A percentile compares a stretch with the other conserved stretches of the same genome.
phyloP scores from a whole-genome alignment of 2,888 invertebrate genomes.

The Acanthosepion lycidas region DNA sequence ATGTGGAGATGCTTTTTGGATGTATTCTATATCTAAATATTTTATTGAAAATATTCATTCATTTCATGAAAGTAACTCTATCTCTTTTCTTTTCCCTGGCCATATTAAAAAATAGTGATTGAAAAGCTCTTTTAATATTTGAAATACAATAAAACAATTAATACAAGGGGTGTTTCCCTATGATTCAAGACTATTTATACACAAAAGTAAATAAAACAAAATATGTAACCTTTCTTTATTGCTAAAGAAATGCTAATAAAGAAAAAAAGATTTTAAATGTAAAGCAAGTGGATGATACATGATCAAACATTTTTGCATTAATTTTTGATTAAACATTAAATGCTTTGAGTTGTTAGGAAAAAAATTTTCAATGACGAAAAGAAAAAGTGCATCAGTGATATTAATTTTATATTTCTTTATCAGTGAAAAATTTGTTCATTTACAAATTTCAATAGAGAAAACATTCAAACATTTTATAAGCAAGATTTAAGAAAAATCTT shows the following conservation, averaged over 20 bases:
- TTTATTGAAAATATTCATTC: no score
- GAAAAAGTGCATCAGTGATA: background rate
- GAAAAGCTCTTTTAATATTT: no score
- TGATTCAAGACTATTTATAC: background rate
- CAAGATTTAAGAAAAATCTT: background rate
- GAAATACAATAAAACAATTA: no score
- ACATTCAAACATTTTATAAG: background rate
- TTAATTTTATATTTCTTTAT: background rate
- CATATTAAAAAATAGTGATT: no score
- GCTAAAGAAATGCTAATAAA: background rate
- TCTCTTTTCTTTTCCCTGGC: no score
- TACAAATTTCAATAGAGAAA: background rate
- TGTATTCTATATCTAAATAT: no score
- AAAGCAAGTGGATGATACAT: background rate
- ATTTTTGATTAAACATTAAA: background rate
- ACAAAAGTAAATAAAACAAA: background rate
- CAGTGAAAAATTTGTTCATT: background rate
- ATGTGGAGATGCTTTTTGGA: no score
- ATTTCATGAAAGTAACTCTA: no score
- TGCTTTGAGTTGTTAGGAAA: background rate
- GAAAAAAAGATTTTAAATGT: background rate
- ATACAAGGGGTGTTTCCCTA: background rate
- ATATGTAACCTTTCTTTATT: background rate
- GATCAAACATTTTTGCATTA: background rate
- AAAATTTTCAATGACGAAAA: background rate